Percentiles rank a stretch among this genome's conserved stretches.
Evolutionary conservation across 2,888 invertebrate genomes (phyloP).

Genomic region (Diachrysia chrysitis): DNA sequence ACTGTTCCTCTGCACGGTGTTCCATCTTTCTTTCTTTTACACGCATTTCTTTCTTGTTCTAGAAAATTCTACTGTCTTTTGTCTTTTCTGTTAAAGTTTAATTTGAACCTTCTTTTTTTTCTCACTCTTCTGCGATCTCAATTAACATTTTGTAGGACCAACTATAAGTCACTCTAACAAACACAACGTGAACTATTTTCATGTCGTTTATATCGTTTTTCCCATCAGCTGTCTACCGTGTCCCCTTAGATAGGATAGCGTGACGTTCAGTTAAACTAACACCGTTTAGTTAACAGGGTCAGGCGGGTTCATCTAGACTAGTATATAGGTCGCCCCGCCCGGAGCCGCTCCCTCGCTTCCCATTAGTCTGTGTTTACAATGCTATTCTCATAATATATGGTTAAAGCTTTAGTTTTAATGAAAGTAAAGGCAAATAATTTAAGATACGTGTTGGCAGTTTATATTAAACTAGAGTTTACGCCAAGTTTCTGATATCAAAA

Average conservation of each 20-base stretch:
- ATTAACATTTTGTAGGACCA: too few relatives aligned
- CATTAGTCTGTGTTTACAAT: conserved; percentile 42
- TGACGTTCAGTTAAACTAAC: conserved; percentile 5
- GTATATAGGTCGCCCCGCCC: conserved; percentile 58
- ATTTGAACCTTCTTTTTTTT: too few relatives aligned
- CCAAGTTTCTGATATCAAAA: too few relatives aligned
- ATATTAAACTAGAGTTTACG: too few relatives aligned
- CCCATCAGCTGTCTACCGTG: conserved; percentile 3
- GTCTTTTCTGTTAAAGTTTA: too few relatives aligned
- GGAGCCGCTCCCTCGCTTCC: conserved; percentile 60
- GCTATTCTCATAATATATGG: conserved; percentile 9
- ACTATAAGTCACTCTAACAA: too few relatives aligned
- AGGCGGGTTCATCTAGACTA: conserved; percentile 47
- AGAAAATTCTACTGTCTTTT: too few relatives aligned
- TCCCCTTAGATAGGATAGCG: neutral
- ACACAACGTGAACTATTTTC: too few relatives aligned
- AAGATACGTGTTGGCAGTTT: neutral
- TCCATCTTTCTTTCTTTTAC: too few relatives aligned
- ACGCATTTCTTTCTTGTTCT: too few relatives aligned
- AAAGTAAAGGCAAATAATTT: neutral
- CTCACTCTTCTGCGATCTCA: too few relatives aligned
- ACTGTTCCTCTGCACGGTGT: too few relatives aligned
- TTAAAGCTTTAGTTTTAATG: conserved; percentile 3
- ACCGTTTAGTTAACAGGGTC: conserved; percentile 50
- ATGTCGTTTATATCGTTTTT: neutral